phyloP scores from a whole-genome alignment of 2,797 vertebrate species.

The Sebastes flavidus region DNA sequence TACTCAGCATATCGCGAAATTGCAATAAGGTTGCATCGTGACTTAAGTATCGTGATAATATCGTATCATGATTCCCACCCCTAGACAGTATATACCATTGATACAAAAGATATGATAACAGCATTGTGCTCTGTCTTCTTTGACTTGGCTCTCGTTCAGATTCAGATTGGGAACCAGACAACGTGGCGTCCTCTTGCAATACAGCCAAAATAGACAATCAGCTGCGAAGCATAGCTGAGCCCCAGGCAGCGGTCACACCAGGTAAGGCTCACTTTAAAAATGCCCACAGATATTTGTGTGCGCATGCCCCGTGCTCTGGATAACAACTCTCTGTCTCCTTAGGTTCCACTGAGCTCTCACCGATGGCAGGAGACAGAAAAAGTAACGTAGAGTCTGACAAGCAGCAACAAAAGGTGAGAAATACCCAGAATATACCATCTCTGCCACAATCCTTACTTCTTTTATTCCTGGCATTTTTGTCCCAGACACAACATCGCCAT shows the following conservation, averaged over 20 bases:
- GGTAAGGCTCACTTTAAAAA: constrained; percentile 44
- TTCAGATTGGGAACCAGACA: constrained; percentile 77
- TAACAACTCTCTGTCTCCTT: constrained; percentile 9
- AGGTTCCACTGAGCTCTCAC: constrained; percentile 43
- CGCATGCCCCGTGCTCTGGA: background rate
- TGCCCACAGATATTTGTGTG: constrained; percentile 10
- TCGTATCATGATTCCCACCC: too few relatives aligned
- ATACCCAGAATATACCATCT: background rate
- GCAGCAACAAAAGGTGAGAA: constrained; percentile 68
- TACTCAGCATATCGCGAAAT: too few relatives aligned
- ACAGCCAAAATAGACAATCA: constrained; percentile 43
- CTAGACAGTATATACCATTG: background rate
- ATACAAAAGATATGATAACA: background rate
- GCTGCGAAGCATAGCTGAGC: constrained; percentile 51
- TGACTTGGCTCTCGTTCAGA: constrained; percentile 51
- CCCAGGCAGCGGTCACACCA: constrained; percentile 39
- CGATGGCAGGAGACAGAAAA: constrained; percentile 15
- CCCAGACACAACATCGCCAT: background rate
- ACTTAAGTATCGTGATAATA: too few relatives aligned
- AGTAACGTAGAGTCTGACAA: constrained; percentile 26
- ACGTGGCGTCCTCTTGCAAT: constrained; percentile 26
- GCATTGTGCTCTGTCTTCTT: background rate
- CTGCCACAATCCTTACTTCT: background rate
- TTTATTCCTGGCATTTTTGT: background rate
- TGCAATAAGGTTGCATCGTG: too few relatives aligned